phyloP scores from a whole-genome alignment of 1,140 invertebrate species.

The Cotesia glomerata region DNA sequence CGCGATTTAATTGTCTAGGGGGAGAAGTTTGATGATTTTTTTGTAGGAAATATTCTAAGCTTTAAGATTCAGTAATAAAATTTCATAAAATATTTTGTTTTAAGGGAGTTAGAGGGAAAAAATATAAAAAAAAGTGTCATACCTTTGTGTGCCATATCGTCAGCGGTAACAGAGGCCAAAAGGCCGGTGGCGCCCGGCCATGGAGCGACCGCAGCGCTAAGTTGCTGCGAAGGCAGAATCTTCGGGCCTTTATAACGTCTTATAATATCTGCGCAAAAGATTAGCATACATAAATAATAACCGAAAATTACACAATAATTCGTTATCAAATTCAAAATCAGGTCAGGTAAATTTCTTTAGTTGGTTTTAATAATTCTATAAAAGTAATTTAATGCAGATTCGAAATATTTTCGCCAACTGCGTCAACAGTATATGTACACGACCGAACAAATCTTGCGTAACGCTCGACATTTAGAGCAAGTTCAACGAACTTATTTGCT shows the following conservation, averaged over 20 bases:
- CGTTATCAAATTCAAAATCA: background rate
- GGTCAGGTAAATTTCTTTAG: too few relatives aligned
- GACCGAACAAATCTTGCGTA: conserved; percentile 1
- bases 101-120: too few relatives aligned
- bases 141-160: conserved; percentile 71
- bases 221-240: conserved; percentile 66
- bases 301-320: background rate
- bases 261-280: conserved; percentile 41
- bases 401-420: too few relatives aligned
- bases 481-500: conserved; percentile 4
- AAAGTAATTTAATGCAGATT: too few relatives aligned
- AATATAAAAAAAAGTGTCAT: conserved; percentile 26
- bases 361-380: too few relatives aligned
- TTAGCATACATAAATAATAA: background rate
- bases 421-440: too few relatives aligned
- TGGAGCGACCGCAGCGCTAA: conserved; percentile 70
- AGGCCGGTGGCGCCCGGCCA: conserved; percentile 68
- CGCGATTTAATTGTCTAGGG: too few relatives aligned
- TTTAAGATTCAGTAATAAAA: too few relatives aligned
- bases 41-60: too few relatives aligned
- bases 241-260: conserved; percentile 59
- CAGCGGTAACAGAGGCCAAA: conserved; percentile 66
- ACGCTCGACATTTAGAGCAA: conserved; percentile 7
- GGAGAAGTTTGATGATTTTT: too few relatives aligned
- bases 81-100: too few relatives aligned